Conservation (phyloP, 2,888 invertebrate genomes). For the Heliconius charithonia region DNA sequence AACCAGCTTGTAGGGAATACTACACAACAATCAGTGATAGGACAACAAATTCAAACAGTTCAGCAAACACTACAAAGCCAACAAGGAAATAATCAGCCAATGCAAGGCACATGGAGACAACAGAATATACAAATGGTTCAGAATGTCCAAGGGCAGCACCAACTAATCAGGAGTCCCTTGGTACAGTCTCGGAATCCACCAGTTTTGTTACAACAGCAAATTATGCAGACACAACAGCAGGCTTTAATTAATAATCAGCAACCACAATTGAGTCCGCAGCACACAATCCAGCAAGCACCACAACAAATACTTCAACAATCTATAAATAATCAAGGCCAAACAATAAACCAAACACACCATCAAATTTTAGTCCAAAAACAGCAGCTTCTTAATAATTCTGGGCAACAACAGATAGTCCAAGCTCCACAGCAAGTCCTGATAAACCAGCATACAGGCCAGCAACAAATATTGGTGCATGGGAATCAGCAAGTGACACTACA, state of each 20-base stretch:
- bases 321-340: conserved; percentile 80
- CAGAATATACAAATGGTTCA: conserved; percentile 82
- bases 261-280: conserved; percentile 81
- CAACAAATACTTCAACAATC: conserved; percentile 86
- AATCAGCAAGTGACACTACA: conserved; percentile 80
- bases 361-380: conserved; percentile 82
- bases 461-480: conserved; percentile 79
- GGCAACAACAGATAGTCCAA: conserved; percentile 80
- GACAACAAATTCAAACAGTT: conserved; percentile 80
- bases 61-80: conserved; percentile 76
- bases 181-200: conserved; percentile 78
- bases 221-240: conserved; percentile 82
- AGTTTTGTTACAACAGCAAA: conserved; percentile 83
- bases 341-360: conserved; percentile 78
- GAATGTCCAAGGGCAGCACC: conserved; percentile 81
- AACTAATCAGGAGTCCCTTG: conserved; percentile 76
- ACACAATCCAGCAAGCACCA: conserved; percentile 79
- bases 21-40: conserved; percentile 69
- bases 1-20: conserved; percentile 76
- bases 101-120: conserved; percentile 77
- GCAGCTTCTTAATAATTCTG: conserved; percentile 82
- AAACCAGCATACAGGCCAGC: conserved; percentile 78
- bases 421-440: conserved; percentile 82
- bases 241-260: conserved; percentile 76
- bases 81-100: conserved; percentile 67